These are phyloP conservation scores for Stomatorhinus walkeri DNA, from an alignment of 2,797 vertebrate species.

Conservation along the genomic window DNA sequence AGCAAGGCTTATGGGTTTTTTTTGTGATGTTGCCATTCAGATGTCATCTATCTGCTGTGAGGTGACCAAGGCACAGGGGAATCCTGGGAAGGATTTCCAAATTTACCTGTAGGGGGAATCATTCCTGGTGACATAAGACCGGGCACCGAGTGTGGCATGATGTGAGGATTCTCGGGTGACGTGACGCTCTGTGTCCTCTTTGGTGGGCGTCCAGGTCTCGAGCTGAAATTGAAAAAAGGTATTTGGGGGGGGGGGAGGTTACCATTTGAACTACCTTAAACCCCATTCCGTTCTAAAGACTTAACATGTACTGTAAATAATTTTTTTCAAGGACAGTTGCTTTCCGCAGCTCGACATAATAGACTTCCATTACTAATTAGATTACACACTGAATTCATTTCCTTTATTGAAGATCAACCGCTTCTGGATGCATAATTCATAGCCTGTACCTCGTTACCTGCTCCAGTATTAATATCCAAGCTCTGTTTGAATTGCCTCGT, in stretches of 20 bases:
- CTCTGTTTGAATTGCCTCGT: constrained; percentile 99
- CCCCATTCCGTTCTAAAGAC: constrained; percentile 89
- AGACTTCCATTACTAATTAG: constrained; percentile 99
- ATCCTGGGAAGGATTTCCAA: constrained; percentile 2
- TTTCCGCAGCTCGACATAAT: constrained; percentile 99
- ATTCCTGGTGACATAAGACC: constrained; percentile 99
- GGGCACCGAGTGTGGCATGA: constrained; percentile 97
- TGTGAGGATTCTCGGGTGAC: constrained; percentile 95
- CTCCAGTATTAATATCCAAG: constrained; percentile 99
- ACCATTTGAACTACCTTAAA: constrained; percentile 85
- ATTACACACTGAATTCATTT: constrained; percentile 99
- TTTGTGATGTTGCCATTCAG: background rate
- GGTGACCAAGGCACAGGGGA: constrained; percentile 30
- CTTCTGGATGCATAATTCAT: constrained; percentile 99
- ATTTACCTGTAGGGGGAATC: constrained; percentile 94
- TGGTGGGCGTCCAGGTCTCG: constrained; percentile 96
- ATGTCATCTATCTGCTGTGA: constrained; percentile 38
- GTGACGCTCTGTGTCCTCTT: constrained; percentile 98
- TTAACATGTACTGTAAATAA: constrained; percentile 99
- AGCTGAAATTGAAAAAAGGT: constrained; percentile 70
- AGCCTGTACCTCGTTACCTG: constrained; percentile 99
- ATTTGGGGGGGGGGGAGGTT: constrained; percentile 42
- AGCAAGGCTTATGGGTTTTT: background rate
- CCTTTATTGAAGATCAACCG: constrained; percentile 99
- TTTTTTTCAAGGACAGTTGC: constrained; percentile 99